Conservation (phyloP, 2,888 invertebrate species). For the Sarcophaga carnaria region DNA sequence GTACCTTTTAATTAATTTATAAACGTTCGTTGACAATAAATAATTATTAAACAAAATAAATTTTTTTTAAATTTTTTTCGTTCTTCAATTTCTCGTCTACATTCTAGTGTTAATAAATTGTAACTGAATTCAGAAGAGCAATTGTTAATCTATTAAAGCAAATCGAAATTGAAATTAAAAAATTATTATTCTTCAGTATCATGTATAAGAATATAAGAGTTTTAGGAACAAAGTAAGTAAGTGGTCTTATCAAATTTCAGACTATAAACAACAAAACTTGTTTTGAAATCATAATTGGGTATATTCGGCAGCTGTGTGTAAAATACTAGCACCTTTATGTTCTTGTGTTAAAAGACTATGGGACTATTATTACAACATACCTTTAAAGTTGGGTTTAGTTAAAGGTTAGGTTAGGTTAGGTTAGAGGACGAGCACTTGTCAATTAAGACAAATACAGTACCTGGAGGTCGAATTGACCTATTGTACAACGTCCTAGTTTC, state of each 20-base stretch:
- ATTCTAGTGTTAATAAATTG: constrained; percentile 9
- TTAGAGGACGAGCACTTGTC: too few species aligned
- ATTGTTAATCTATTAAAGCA: neutral
- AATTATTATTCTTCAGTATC: neutral
- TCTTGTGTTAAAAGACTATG: too few species aligned
- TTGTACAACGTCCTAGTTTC: too few species aligned
- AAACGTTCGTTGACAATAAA: neutral
- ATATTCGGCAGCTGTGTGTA: neutral
- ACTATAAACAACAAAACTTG: neutral
- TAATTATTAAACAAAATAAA: neutral
- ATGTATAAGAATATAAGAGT: constrained; percentile 31
- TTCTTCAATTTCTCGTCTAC: constrained; percentile 6
- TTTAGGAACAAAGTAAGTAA: neutral
- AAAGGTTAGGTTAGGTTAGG: too few species aligned
- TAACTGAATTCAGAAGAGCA: constrained; percentile 23
- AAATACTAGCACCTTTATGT: neutral
- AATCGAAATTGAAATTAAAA: neutral
- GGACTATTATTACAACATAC: too few species aligned
- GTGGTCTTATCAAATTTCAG: constrained; percentile 44
- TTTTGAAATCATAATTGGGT: neutral
- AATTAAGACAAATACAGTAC: too few species aligned
- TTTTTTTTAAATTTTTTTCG: constrained; percentile 1
- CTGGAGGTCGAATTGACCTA: too few species aligned
- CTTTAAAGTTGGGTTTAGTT: too few species aligned
- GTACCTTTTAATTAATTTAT: neutral